These are phyloP conservation scores for Palaemon carinicauda DNA, from an alignment of 1,140 invertebrate species.

Conservation along the genomic window DNA sequence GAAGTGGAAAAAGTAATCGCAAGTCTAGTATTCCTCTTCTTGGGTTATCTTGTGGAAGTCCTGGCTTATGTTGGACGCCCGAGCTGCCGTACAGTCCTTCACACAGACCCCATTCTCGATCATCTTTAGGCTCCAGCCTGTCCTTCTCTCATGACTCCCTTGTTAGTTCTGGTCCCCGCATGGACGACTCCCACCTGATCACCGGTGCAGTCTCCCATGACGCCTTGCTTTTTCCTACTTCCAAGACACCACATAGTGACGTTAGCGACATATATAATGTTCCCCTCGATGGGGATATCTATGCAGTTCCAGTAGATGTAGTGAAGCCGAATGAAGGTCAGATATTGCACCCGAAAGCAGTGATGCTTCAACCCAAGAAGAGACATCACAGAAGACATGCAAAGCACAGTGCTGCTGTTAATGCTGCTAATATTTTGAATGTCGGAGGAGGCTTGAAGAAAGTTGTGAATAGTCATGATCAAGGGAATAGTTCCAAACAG, in stretches of 20 bases:
- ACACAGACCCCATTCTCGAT: slow-evolving; percentile 40
- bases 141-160: slow-evolving; percentile 51
- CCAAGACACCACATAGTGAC: slow-evolving; percentile 49
- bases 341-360: slow-evolving; percentile 47
- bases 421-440: slow-evolving; percentile 31
- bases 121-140: slow-evolving; percentile 43
- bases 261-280: slow-evolving; percentile 52
- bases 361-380: slow-evolving; percentile 50
- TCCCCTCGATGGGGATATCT: slow-evolving; percentile 53
- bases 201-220: slow-evolving; percentile 53
- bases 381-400: slow-evolving; percentile 49
- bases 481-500: slow-evolving; percentile 9
- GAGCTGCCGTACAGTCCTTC: slow-evolving; percentile 49
- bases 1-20: slow-evolving; percentile 38
- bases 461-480: slow-evolving; percentile 29
- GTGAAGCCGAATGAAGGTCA: slow-evolving; percentile 49
- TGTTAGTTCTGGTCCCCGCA: slow-evolving; percentile 51
- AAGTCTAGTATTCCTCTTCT: slow-evolving; percentile 50
- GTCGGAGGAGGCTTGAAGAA: slow-evolving; percentile 34
- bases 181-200: slow-evolving; percentile 54
- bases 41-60: slow-evolving; percentile 45
- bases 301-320: slow-evolving; percentile 56
- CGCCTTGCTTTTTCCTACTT: slow-evolving; percentile 56
- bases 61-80: slow-evolving; percentile 47
- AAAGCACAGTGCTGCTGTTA: slow-evolving; percentile 39